Evolutionary conservation across 2,888 invertebrate genomes (phyloP), one percentile per base, ranked within the genome.

Genomic region (Pseudococcus longispinus): DNA sequence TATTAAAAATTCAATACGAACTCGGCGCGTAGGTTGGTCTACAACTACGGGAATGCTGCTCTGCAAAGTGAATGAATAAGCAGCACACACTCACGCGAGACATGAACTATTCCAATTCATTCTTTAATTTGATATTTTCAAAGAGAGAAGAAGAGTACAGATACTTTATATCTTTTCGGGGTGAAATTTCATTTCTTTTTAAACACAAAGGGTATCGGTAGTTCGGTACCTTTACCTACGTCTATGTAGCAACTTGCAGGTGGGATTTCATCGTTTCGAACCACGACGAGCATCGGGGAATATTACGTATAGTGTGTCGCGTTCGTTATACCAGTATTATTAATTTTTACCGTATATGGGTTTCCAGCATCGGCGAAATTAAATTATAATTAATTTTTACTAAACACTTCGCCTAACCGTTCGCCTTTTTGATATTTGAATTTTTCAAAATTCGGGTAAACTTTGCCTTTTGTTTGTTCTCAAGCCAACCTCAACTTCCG

Each of bases 111-210:
- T 23, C 11, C 60, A 15, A 60, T 60, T 60, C 60, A 23, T 60
- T 60, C 23, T 60, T 60, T 60, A 60, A 60, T 60, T 60, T 60
- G 60, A 60, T 60, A 60, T 60, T 60, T 60, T 60, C 60, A 60
- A 60, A 60, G 60, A 2, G 23, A 23, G 4, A 20, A 8, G 2
- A 23, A 23, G 9, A 23, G 2, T 9, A 9, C 23, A 20, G 13
- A 60, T 60, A 20, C 23, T 23, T 11, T 60, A 23, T 55, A 60
- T n/a, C 23, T 23, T 60, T 60, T 60, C 11, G 55, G 18, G 4
- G 18, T 2, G 9, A 60, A 60, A 60, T 60, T 60, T 23, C 20
- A 60, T 60, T 60, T 60, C 23, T 60, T 60, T 60, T 60, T 23
- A 60, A 60, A 60, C 60, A 23, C 60, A 60, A 60, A 60, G 13